phyloP scores from a whole-genome alignment of 2,797 vertebrate species.

The Hozukius guyotensis region DNA sequence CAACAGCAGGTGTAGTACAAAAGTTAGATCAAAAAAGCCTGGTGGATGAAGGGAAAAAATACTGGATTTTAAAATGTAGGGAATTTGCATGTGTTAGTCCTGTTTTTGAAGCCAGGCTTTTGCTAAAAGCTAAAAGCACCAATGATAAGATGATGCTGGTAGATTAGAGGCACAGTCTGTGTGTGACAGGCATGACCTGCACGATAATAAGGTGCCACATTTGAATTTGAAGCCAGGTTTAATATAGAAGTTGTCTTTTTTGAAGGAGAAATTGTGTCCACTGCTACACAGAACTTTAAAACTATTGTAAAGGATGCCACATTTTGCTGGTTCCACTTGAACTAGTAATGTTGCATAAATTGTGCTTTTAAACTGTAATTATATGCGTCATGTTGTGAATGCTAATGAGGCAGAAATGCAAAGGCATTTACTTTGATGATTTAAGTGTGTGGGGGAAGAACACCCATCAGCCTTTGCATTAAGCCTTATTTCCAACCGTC shows the following conservation, averaged over 20 bases:
- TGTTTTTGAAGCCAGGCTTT: background rate
- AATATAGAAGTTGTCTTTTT: background rate
- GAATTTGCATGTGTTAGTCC: background rate
- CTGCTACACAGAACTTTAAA: background rate
- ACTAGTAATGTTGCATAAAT: slow-evolving; percentile 16
- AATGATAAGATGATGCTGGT: background rate
- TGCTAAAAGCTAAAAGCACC: background rate
- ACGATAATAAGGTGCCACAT: background rate
- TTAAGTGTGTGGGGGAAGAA: background rate
- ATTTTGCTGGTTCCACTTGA: slow-evolving; percentile 21
- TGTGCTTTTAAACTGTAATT: slow-evolving; percentile 38
- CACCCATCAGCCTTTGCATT: background rate
- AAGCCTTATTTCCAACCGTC: background rate
- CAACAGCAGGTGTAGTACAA: background rate
- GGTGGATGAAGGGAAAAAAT: background rate
- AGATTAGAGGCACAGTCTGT: slow-evolving; percentile 2
- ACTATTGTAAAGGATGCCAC: slow-evolving; percentile 1
- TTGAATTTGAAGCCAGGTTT: slow-evolving; percentile 3
- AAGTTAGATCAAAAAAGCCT: background rate
- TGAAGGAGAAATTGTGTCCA: background rate
- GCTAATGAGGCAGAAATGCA: slow-evolving; percentile 28
- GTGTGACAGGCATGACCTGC: background rate
- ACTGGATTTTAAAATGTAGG: background rate
- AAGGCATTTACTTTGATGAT: slow-evolving; percentile 15
- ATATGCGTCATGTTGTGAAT: slow-evolving; percentile 12